Percentiles rank a stretch among this genome's conserved stretches.
Conservation (phyloP, 2,797 vertebrate genomes). For the Masticophis lateralis region DNA sequence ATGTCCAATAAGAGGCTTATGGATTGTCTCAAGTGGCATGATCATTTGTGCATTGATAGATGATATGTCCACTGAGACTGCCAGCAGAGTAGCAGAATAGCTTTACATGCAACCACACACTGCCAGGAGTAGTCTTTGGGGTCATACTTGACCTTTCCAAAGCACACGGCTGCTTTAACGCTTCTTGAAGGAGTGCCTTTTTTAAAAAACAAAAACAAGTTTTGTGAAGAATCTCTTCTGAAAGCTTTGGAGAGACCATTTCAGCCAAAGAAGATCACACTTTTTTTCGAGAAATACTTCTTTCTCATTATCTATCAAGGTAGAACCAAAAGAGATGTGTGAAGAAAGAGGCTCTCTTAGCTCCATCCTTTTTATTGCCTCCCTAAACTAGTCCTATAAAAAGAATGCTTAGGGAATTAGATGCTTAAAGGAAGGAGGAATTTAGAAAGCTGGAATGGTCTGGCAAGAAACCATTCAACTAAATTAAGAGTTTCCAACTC, state of each 20-base stretch:
- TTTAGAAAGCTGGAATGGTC: neutral
- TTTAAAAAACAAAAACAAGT: neutral
- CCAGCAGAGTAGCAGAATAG: neutral
- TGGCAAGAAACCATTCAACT: neutral
- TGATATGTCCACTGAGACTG: neutral
- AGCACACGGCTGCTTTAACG: neutral
- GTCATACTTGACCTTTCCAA: neutral
- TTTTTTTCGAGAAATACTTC: too few species aligned
- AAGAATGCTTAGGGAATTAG: constrained; percentile 19
- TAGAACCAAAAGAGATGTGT: neutral
- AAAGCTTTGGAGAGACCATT: neutral
- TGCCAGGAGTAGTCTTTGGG: neutral
- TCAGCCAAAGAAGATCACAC: neutral
- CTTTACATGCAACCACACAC: neutral
- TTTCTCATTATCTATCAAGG: neutral
- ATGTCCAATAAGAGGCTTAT: neutral
- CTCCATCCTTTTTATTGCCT: neutral
- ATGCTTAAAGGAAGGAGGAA: constrained; percentile 37
- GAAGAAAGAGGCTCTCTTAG: neutral
- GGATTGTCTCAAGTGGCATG: neutral
- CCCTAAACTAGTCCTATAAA: neutral
- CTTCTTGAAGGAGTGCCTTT: neutral
- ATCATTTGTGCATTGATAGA: neutral
- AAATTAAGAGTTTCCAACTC: neutral
- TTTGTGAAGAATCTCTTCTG: neutral